Base-by-base conservation (phyloP, 1,140 invertebrate species). In the Zaprionus ghesquierei region DNA sequence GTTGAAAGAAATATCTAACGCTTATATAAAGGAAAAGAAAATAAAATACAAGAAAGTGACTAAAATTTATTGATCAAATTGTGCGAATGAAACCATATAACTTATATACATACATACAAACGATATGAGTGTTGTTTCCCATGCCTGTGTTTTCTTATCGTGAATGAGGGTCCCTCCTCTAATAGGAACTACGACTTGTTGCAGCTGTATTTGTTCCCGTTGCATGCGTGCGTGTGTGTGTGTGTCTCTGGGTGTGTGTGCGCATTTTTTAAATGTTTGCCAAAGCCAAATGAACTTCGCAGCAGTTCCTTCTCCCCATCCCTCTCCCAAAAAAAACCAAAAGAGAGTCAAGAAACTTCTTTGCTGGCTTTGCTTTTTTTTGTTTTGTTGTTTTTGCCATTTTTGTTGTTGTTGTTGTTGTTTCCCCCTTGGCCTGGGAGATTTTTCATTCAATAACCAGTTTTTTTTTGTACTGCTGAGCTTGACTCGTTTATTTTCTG, bases 371-470 rank as follows among this genome's bases (percentile, higher is more conserved):
- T 82, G 79, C 70, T n/a, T n/a, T n/a, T n/a, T n/a, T n/a, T n/a
- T n/a, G n/a, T n/a, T 71, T 54, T 69, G 49, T 74, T 82, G 62
- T 78, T 74, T 62, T 81, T 82, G 79, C 70, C 79, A 81, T 81
- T 81, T 81, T 55, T 65, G 54, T 65, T 80, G 63, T 69, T 74
- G 55, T 60, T 70, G n/a, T 71, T 62, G 35, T 38, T 38, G 13
- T n/a, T 38, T 41, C 68, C 58, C 35, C 60, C 58, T 58, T 22
- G 53, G 68, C 61, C 76, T 84, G 85, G 15, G 8, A 22, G 64
- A 66, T 87, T 89, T n/a, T 89, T 89, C 86, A 89, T 89, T 89
- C 86, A 89, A 89, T 90, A 89, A 89, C 86, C 86, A 90, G 86
- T 89, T 89, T 89, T 62, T 70, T 75, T 80, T 71, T 75, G 35